Evolutionary conservation across 2,113 vertebrate genomes (phyloP).

Genomic region (Psilopogon haemacephalus): DNA sequence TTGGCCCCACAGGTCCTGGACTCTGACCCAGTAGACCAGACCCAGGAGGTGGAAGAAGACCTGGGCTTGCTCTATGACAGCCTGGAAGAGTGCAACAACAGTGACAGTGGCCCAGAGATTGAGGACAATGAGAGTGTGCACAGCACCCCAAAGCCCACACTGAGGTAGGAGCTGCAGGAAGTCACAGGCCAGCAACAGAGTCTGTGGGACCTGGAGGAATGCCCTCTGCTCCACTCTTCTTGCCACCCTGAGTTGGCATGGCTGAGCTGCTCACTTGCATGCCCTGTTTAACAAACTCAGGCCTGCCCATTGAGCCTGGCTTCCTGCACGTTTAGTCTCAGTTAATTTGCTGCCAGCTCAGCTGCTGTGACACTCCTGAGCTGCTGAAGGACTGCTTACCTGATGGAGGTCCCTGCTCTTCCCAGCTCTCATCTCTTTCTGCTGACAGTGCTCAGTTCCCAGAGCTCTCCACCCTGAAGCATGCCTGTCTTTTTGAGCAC

Average conservation of each 20-base stretch:
- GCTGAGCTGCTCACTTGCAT: neutral
- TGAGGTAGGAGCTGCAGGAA: conserved; percentile 80
- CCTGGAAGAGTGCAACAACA: conserved; percentile 94
- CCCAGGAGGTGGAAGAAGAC: conserved; percentile 92
- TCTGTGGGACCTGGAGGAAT: neutral
- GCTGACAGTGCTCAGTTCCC: neutral
- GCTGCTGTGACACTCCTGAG: neutral
- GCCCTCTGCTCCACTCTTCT: neutral
- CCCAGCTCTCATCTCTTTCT: neutral
- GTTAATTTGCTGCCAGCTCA: neutral
- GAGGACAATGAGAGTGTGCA: conserved; percentile 97
- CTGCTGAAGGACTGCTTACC: neutral
- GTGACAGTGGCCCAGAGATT: conserved; percentile 93
- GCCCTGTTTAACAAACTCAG: neutral
- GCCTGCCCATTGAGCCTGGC: neutral
- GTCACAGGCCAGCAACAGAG: neutral
- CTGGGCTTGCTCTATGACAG: conserved; percentile 90
- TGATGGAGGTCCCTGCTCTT: neutral
- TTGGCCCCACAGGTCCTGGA: conserved; percentile 85
- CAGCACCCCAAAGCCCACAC: conserved; percentile 95
- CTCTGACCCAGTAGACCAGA: conserved; percentile 90
- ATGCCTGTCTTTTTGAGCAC: neutral
- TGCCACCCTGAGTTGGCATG: neutral
- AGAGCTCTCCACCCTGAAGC: neutral
- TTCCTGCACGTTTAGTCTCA: neutral